Conservation (phyloP, 2,113 vertebrate species). For the Monarcha castaneiventris region DNA sequence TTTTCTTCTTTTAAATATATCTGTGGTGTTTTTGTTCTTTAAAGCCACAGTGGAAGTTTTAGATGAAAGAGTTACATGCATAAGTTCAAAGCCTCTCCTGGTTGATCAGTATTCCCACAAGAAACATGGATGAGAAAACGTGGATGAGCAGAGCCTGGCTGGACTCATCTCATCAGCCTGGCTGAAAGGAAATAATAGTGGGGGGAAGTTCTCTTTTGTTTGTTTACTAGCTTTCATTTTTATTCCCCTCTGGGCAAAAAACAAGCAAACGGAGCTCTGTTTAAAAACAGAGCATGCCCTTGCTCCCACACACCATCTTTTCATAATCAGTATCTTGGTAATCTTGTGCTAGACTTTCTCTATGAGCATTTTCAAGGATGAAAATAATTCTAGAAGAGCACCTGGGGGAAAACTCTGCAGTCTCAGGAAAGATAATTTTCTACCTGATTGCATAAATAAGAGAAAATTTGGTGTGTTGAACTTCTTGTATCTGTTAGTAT, state of each 20-base stretch:
- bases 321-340: neutral
- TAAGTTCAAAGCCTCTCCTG: constrained; percentile 49
- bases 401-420: neutral
- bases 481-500: constrained; percentile 8
- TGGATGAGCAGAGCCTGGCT: neutral
- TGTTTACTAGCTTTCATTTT: constrained; percentile 30
- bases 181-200: neutral
- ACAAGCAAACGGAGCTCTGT: neutral
- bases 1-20: neutral
- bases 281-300: neutral
- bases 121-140: neutral
- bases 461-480: neutral
- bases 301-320: neutral
- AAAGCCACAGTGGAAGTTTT: constrained; percentile 4
- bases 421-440: constrained; percentile 16
- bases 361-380: neutral
- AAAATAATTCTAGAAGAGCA: neutral
- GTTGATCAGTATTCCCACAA: constrained; percentile 30
- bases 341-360: neutral
- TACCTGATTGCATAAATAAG: constrained; percentile 43
- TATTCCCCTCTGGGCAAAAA: neutral
- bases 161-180: neutral
- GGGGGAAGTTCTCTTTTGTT: neutral
- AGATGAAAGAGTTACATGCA: constrained; percentile 29
- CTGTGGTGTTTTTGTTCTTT: neutral